Percentiles rank a stretch among this genome's conserved stretches.
These are phyloP conservation scores for Pipistrellus nathusii DNA, from an alignment of 2,797 vertebrate species.

Conservation along the genomic window DNA sequence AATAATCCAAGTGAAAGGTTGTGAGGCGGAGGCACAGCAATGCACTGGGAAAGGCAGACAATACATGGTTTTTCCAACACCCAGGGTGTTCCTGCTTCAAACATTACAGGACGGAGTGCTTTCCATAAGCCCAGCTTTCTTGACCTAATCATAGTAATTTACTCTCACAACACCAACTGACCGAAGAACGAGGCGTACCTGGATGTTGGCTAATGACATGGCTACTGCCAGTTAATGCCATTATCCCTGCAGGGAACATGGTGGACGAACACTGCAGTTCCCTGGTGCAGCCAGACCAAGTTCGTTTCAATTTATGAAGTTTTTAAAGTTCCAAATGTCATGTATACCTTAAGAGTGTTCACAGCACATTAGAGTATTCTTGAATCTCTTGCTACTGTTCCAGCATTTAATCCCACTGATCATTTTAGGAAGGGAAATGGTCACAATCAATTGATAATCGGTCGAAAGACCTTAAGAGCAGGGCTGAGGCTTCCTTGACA, in stretches of 20 bases:
- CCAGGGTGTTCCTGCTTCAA: not conserved
- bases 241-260: not conserved
- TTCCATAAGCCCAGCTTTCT: not conserved
- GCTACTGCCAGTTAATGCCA: not conserved
- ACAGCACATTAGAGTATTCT: not conserved
- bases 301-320: not conserved
- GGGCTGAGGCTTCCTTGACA: not conserved
- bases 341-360: not conserved
- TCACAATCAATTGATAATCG: not conserved
- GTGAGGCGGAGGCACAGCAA: not conserved
- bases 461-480: not conserved
- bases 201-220: not conserved
- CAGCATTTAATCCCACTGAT: not conserved
- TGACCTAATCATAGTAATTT: slow-evolving; percentile 22
- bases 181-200: not conserved
- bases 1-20: not conserved
- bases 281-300: not conserved
- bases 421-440: not conserved
- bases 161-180: not conserved
- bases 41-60: not conserved
- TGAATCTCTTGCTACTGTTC: not conserved
- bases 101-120: not conserved
- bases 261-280: not conserved
- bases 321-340: not conserved
- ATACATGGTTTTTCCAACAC: not conserved